A percentile compares a stretch with the other conserved stretches of the same genome.
Conservation (phyloP, 2,797 vertebrate genomes). For the Erpetoichthys calabaricus region DNA sequence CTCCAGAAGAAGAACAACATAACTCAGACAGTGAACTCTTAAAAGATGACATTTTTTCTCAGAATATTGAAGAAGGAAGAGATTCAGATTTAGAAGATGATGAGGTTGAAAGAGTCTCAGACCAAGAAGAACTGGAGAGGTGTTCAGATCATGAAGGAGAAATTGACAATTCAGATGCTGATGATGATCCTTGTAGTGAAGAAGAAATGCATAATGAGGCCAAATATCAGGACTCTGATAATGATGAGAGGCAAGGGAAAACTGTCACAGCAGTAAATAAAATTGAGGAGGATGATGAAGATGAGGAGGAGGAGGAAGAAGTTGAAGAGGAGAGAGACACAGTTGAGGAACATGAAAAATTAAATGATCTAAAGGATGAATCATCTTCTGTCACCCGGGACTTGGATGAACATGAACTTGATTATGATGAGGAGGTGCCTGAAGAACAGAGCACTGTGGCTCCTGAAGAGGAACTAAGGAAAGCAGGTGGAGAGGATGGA, state of each 20-base stretch:
- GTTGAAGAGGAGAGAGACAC: conserved; percentile 38
- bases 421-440: conserved; percentile 93
- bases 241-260: conserved; percentile 35
- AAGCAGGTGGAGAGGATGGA: conserved; percentile 64
- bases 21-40: conserved; percentile 69
- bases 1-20: conserved; percentile 59
- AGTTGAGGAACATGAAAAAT: conserved; percentile 29
- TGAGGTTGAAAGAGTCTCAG: conserved; percentile 30
- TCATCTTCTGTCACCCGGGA: conserved; percentile 80
- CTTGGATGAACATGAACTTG: conserved; percentile 87
- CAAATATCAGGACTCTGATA: conserved; percentile 64
- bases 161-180: conserved; percentile 30
- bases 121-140: conserved; percentile 47
- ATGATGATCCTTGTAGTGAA: conserved; percentile 32
- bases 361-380: conserved; percentile 71
- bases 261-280: conserved; percentile 22
- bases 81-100: conserved; percentile 32
- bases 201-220: conserved; percentile 30
- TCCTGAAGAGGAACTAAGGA: conserved; percentile 54
- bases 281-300: conserved; percentile 34
- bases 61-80: conserved; percentile 38
- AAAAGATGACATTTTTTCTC: conserved; percentile 47
- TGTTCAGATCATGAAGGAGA: conserved; percentile 32
- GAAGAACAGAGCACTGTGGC: conserved; percentile 61
- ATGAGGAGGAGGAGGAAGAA: conserved; percentile 47